Percentiles rank a stretch among this genome's conserved stretches.
These are phyloP conservation scores for Mesitornis unicolor DNA, from an alignment of 2,113 vertebrate genomes.

Conservation along the genomic window DNA sequence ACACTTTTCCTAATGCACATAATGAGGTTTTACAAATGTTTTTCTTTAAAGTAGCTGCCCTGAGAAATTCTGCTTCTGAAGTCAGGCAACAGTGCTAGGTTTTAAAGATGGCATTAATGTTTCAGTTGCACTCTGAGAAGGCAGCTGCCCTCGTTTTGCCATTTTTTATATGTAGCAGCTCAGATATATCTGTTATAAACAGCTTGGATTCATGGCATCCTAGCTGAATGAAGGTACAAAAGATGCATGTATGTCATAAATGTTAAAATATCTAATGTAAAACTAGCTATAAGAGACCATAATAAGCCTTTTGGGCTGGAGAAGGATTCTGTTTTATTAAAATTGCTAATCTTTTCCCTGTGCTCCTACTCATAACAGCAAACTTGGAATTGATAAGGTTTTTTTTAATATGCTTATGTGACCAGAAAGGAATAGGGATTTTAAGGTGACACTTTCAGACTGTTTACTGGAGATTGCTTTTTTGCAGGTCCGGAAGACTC, in stretches of 20 bases:
- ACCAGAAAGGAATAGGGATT: background rate
- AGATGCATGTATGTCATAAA: background rate
- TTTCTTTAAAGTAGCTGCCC: background rate
- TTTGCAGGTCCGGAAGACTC: background rate
- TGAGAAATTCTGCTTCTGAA: background rate
- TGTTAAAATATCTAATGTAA: background rate
- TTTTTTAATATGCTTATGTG: background rate
- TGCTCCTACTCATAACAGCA: background rate
- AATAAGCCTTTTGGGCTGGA: background rate
- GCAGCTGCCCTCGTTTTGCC: background rate
- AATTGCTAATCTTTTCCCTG: background rate
- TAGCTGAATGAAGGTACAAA: background rate
- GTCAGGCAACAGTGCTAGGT: background rate
- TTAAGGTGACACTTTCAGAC: background rate
- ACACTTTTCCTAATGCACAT: background rate
- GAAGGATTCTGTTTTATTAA: background rate
- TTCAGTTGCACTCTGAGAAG: background rate
- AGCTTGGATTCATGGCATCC: background rate
- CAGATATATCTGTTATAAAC: background rate
- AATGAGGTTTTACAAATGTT: background rate
- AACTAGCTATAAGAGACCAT: background rate
- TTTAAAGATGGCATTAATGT: background rate
- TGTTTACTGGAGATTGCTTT: background rate
- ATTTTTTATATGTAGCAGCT: background rate
- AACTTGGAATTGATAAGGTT: background rate